Evolutionary conservation across 2,888 invertebrate species (phyloP).

Genomic region (Philopedon plagiatum): DNA sequence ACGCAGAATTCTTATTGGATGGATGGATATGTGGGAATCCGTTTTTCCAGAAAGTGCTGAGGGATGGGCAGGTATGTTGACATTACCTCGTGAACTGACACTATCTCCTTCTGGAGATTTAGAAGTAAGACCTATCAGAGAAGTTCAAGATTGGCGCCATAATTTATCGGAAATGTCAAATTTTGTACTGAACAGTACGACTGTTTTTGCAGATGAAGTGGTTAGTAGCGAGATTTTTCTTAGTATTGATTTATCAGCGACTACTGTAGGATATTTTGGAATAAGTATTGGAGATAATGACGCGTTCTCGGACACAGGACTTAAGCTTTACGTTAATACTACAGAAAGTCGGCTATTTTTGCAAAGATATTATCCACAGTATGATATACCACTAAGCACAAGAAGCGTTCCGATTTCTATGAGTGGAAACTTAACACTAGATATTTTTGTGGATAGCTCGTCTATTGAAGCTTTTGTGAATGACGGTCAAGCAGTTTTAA

Average conservation of each 20-base stretch:
- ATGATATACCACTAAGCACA: slow-evolving; percentile 1
- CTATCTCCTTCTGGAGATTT: slow-evolving; percentile 58
- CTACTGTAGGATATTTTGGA: not conserved
- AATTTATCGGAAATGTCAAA: not conserved
- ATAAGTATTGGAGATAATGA: slow-evolving; percentile 9
- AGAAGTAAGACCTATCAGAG: slow-evolving; percentile 50
- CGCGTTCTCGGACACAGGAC: slow-evolving; percentile 17
- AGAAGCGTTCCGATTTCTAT: slow-evolving; percentile 49
- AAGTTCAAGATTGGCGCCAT: slow-evolving; percentile 29
- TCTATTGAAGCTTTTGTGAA: slow-evolving; percentile 52
- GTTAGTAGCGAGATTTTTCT: slow-evolving; percentile 23
- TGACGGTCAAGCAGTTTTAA: slow-evolving; percentile 48
- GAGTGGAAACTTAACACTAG: slow-evolving; percentile 26
- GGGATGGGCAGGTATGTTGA: slow-evolving; percentile 69
- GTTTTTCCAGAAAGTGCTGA: slow-evolving; percentile 66
- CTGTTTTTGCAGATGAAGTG: not conserved
- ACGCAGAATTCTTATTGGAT: slow-evolving; percentile 67
- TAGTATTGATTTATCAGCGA: not conserved
- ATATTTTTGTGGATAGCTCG: slow-evolving; percentile 55
- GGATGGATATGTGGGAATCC: slow-evolving; percentile 70
- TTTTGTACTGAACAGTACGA: not conserved
- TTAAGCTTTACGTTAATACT: slow-evolving; percentile 17
- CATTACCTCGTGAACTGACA: slow-evolving; percentile 65
- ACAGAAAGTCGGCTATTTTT: slow-evolving; percentile 21
- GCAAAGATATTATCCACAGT: slow-evolving; percentile 34